Base-by-base conservation (phyloP, 2,888 invertebrate genomes). In the Galerucella calmariensis region DNA sequence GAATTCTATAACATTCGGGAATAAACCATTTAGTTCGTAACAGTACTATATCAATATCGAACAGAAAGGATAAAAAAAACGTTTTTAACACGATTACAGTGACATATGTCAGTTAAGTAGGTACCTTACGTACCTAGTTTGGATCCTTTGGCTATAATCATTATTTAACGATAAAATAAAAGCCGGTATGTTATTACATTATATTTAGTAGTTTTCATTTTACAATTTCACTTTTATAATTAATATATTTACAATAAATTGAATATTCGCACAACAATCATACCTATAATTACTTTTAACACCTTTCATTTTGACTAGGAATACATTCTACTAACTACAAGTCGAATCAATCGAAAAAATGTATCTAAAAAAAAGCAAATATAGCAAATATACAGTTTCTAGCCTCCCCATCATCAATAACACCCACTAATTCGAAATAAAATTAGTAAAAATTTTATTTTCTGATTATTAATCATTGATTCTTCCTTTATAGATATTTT, bases 301-400 rank as follows among this genome's bases (percentile, higher is more conserved):
- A 41, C 41, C 62, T 62, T 62, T 62, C 62, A 62, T 35, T 62
- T 62, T 62, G 62, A 62, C 62, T 62, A 62, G 62, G 14, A 35
- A 41, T 62, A 41, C 12, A 14, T n/a, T 27, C 24, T 61, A 61
- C 27, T 41, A 41, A 16, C 3, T 41, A 35, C 62, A 62, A 16
- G 62, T n/a, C 3, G 16, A 62, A 62, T 62, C 41, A 62, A 62
- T 62, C 8, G n/a, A 51, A 51, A 14, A 51, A 51, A n/a, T 5
- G 5, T 14, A 14, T 14, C 2, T 51, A 4, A 51, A 51, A 6
- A 51, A 51, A 51, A 48, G 2, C 5, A n/a, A 51, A n/a, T 3
- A 48, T 2, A 48, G 48, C n/a, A n/a, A n/a, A n/a, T n/a, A n/a
- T n/a, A 46, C 46, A 10, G 10, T 46, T 46, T 46, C 46, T 46